phyloP scores from a whole-genome alignment of 2,113 vertebrate genomes.

The Chinchilla lanigera region DNA sequence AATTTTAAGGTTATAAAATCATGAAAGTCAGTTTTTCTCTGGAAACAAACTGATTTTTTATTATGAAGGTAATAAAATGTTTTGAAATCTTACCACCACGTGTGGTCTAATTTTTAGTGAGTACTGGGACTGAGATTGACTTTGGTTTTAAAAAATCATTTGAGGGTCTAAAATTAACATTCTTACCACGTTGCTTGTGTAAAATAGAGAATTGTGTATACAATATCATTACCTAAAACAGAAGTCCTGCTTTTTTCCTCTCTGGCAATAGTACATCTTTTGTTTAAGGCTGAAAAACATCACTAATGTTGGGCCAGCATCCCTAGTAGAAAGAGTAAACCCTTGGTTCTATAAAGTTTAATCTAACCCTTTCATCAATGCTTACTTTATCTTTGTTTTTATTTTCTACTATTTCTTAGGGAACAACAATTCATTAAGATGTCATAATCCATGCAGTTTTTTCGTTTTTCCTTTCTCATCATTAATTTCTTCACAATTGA shows the following conservation, averaged over 20 bases:
- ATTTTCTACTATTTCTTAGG: background rate
- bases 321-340: background rate
- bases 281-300: constrained; percentile 12
- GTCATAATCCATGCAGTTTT: background rate
- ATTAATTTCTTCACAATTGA: background rate
- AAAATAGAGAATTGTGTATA: background rate
- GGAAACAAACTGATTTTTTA: background rate
- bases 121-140: background rate
- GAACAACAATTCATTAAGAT: background rate
- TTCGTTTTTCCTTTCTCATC: background rate
- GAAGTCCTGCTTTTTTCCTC: constrained; percentile 1
- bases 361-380: background rate
- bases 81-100: background rate
- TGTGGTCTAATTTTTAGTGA: background rate
- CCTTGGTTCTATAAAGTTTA: background rate
- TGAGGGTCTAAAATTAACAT: background rate
- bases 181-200: background rate
- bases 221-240: constrained; percentile 33
- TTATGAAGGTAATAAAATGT: constrained; percentile 10
- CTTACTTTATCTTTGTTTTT: background rate
- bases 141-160: constrained; percentile 14
- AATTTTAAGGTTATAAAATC: background rate
- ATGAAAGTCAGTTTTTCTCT: background rate
- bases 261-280: background rate
- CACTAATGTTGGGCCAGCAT: background rate